Evolutionary conservation across 2,797 vertebrate genomes (phyloP), one percentile per base, ranked within the genome.

Genomic region (Gouania willdenowi): DNA sequence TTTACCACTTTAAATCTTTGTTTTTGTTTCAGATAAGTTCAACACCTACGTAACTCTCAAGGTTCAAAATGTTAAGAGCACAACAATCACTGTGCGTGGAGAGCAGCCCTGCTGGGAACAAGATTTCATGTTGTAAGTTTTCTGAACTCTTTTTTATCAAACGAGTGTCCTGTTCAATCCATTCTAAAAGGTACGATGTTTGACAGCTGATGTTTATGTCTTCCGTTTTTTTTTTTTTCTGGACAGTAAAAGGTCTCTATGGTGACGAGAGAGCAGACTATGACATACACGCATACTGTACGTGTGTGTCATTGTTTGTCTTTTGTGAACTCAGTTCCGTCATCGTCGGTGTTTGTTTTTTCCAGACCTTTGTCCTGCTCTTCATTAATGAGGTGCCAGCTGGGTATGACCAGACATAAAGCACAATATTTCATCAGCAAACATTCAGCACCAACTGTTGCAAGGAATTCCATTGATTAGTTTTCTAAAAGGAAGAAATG

Each of bases 11-110:
- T 18, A 2, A 39, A 3, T 4, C 9, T 14, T 41, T 5, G 3
- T 12, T 6, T 45, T 43, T 7, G 61, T 83, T 79, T 5, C 74
- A 98, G 95, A 96, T 66, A 98, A 98, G 72, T 97, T 94, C 81
- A 98, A 98, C 59, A 91, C 91, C 0, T 98, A 98, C 6, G 94
- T 98, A 81, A 98, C 94, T 0, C 75, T 98, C 77, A 98, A 98
- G 86, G 95, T 98, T 27, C 95, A 98, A 79, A 98, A 98, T 87
- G 95, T 97, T 71, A 98, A 98, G 85, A 98, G 95, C 76, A 98
- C 94, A 0, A 98, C 95, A 0, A 91, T 98, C 65, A 93, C 94
- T 0, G 94, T 98, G 46, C 89, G 95, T 3, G 96, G 96, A 7
- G 90, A 93, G 51, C 91, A 92, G 17, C 96, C 96, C 8, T 93